Evolutionary conservation across 2,888 invertebrate genomes (phyloP), one percentile per base, ranked within the genome.

Genomic region (Drosophila neutralis): DNA sequence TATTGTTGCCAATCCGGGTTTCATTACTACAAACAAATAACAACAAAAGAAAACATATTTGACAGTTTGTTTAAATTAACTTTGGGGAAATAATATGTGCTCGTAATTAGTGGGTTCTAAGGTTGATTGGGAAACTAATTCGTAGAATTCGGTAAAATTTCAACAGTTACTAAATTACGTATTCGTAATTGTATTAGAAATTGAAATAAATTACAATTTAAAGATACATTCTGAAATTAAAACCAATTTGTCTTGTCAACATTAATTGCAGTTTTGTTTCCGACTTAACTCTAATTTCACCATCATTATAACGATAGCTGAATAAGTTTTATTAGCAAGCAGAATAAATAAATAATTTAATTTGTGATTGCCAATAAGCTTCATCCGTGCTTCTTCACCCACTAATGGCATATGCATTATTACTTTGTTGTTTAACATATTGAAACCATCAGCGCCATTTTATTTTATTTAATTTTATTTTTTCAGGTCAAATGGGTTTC

Each of bases 1-100:
- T 52, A 68, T 81, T 71, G 70, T 67, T 75, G 75, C 51, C 78
- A 69, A 83, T 83, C 81, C 88, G 86, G 83, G 65, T 86, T 88
- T 64, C 45, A 36, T 69, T 73, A 68, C 64, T 52, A 53, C 38
- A 64, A 58, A 33, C 24, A 52, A 40, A 42, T 42, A 49, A 35
- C 11, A 49, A 52, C 35, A 60, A 29, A 65, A 49, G 48, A 52
- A 53, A 21, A 29, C 15, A n/a, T 69, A 59, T 52, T 45, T 54
- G 73, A 60, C 45, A 31, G 33, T 60, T 76, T 66, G 61, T 56
- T 67, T 31, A 54, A 65, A 63, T 65, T 18, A 60, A 65, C 54
- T 51, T 57, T 60, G 38, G 21, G 29, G 48, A 48, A 77, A 79
- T 2, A 33, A 11, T 33, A 18, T 40, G 10, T 52, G 29, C 29